These are phyloP conservation scores for Eremobia ochroleuca DNA, from an alignment of 2,888 invertebrate genomes.

Conservation along the genomic window DNA sequence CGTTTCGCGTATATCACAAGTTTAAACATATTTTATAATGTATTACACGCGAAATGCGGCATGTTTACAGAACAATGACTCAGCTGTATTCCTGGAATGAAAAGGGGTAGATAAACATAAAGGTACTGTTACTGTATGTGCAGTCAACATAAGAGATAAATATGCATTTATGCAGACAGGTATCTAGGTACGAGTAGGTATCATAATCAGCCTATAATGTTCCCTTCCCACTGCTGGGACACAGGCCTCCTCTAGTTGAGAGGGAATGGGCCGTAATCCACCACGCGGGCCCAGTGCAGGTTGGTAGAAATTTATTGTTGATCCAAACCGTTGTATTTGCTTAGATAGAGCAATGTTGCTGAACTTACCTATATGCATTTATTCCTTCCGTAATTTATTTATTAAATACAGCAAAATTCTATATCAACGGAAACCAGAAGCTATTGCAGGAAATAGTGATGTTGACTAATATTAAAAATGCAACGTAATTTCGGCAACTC, in stretches of 20 bases:
- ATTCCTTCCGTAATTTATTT: not conserved
- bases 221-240: too few relatives aligned
- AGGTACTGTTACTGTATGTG: not conserved
- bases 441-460: too few relatives aligned
- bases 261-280: too few relatives aligned
- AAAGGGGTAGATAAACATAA: not conserved
- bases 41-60: constrained; percentile 6
- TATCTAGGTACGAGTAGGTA: not conserved
- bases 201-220: too few relatives aligned
- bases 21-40: constrained; percentile 23
- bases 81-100: constrained; percentile 17
- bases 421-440: not conserved
- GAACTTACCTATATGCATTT: not conserved
- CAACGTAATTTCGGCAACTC: not conserved
- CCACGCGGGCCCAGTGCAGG: too few relatives aligned
- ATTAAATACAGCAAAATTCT: not conserved
- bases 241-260: too few relatives aligned
- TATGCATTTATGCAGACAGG: not conserved
- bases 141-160: not conserved
- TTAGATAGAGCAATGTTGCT: constrained; percentile 8
- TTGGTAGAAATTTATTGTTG: constrained; percentile 17
- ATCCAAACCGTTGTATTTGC: constrained; percentile 2
- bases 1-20: constrained; percentile 23
- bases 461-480: not conserved
- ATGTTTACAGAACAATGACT: constrained; percentile 26